Evolutionary conservation across 64 coral and sea anemone genomes (phyloP), one percentile per base, ranked within the genome.

Genomic region (Astreopora myriophthalma): DNA sequence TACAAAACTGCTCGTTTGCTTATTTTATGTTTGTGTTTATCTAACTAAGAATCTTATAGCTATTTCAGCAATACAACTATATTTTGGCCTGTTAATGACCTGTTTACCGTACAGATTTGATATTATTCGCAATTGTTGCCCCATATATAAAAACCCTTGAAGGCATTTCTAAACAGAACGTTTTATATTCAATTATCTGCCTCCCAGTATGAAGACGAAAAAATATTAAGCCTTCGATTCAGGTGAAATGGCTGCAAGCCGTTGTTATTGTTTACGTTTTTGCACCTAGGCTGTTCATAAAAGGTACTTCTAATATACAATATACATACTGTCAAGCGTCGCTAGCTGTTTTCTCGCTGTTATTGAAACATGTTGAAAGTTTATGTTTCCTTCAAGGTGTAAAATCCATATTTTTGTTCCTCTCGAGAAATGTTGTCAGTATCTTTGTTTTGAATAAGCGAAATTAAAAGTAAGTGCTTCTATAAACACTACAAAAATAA

Each of bases 261-360:
- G 35, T 83, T 83, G 79, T 83, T 64, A 83, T 83, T 83, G 79
- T 65, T 83, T 23, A 38, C 37, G 79, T 64, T 83, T 64, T 38
- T 38, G 22, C 10, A 38, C 20, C 0, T 32, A 29, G 79, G 23
- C 55, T 63, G 19, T 83, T 65, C 79, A 35, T 58, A 17, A n/a
- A 73, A 64, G 26, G 79, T 65, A 83, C 57, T 64, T 83, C n/a
- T 37, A 4, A 37, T 73, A 17, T 20, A 73, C 19, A 36, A 73
- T 71, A 37, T 38, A 65, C 29, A 83, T 30, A 83, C 30, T 83
- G 79, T 37, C 52, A 64, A 38, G 29, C 10, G 20, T 31, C 26
- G 12, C 19, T 10, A 25, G n/a, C n/a, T n/a, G n/a, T 78, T 73
- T 73, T n/a, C 12, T 30, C 28, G 0, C 10, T 6, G 11, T 22